Percentiles rank a stretch among this genome's conserved stretches.
phyloP scores from a whole-genome alignment of 53 echinoderm and acorn worm genomes.

The Echinometra lucunter region DNA sequence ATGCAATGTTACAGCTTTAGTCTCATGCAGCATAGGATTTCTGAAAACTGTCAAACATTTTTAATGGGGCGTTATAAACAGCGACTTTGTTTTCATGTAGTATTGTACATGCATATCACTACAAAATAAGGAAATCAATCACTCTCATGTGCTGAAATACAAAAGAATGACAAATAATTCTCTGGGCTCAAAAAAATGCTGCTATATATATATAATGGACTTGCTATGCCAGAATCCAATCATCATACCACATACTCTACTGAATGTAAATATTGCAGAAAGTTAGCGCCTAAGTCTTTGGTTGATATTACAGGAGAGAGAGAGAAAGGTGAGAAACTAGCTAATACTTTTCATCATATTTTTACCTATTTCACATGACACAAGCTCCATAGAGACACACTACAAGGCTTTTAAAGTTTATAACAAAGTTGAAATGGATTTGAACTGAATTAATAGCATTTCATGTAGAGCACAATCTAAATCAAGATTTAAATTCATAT shows the following conservation, averaged over 20 bases:
- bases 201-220: neutral
- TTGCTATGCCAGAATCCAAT: neutral
- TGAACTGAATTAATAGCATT: constrained; percentile 47
- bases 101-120: neutral
- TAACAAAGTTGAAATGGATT: constrained; percentile 47
- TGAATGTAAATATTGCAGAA: constrained; percentile 40
- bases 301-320: neutral
- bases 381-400: constrained; percentile 52
- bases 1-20: neutral
- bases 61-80: neutral
- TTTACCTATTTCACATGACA: constrained; percentile 28
- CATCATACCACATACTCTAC: neutral
- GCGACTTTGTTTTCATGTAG: neutral
- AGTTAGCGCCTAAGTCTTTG: neutral
- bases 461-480: constrained; percentile 44
- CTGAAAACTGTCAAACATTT: neutral
- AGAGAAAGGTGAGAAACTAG: neutral
- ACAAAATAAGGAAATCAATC: neutral
- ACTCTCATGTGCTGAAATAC: neutral
- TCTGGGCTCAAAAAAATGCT: neutral
- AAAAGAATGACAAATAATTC: neutral
- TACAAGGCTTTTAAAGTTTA: constrained; percentile 30
- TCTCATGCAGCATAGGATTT: neutral
- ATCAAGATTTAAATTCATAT: constrained; percentile 37
- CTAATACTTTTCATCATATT: neutral